Percentiles rank a stretch among this genome's conserved stretches.
Evolutionary conservation across 2,113 vertebrate species (phyloP).

Genomic region (Calyptomena viridis): DNA sequence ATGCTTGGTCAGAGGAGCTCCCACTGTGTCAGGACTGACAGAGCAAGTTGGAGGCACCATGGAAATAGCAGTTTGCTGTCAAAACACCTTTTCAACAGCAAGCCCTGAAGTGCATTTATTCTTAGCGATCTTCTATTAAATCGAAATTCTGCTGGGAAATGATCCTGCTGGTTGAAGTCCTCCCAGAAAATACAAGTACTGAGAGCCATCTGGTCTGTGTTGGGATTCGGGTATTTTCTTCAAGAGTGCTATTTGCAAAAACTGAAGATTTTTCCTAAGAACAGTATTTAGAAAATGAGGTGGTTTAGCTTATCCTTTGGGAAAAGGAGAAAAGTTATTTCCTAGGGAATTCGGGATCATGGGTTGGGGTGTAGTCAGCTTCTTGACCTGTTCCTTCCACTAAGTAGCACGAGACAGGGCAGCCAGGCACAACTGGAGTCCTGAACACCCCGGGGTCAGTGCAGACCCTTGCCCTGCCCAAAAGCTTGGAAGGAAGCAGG

Average conservation of each 20-base stretch:
- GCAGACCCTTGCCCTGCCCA: background rate
- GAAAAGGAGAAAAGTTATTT: background rate
- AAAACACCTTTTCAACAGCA: slow-evolving; percentile 18
- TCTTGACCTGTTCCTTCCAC: background rate
- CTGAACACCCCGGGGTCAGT: background rate
- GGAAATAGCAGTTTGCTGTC: background rate
- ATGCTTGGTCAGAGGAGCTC: background rate
- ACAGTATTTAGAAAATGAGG: background rate
- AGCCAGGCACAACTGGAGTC: background rate
- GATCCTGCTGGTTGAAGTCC: slow-evolving; percentile 31
- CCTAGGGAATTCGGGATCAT: background rate
- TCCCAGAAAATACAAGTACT: background rate
- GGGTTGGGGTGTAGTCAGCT: background rate
- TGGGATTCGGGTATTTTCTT: background rate
- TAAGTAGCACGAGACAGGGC: background rate
- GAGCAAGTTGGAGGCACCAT: background rate
- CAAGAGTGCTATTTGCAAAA: background rate
- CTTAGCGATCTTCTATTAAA: slow-evolving; percentile 33
- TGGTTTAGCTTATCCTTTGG: background rate
- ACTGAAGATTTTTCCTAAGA: background rate
- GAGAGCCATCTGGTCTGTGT: background rate
- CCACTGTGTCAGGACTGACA: background rate
- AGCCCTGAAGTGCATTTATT: slow-evolving; percentile 14
- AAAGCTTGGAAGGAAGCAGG: background rate
- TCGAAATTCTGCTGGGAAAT: slow-evolving; percentile 23